Conservation (phyloP, 2,797 vertebrate genomes). For the Sebastes alutus region DNA sequence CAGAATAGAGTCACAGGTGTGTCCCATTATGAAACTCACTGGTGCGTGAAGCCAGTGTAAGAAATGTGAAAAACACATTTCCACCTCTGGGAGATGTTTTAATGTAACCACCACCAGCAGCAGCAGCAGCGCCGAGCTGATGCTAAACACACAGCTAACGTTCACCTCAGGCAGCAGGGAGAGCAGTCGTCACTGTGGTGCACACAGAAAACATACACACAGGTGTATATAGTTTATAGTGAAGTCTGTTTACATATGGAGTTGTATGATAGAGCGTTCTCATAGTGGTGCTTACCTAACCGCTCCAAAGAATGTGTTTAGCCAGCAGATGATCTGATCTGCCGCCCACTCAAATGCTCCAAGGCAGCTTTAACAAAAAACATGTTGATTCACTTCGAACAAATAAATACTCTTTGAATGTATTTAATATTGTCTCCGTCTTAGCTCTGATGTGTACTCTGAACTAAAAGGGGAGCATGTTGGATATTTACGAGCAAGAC, state of each 20-base stretch:
- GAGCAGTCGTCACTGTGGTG: not conserved
- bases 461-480: not conserved
- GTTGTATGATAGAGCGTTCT: constrained; percentile 22
- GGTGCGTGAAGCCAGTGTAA: constrained; percentile 30
- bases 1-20: constrained; percentile 45
- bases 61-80: constrained; percentile 53
- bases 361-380: constrained; percentile 50
- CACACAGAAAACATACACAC: constrained; percentile 4
- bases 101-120: constrained; percentile 49
- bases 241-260: constrained; percentile 55
- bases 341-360: constrained; percentile 40
- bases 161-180: constrained; percentile 35
- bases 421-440: constrained; percentile 47
- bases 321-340: constrained; percentile 52
- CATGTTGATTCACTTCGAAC: constrained; percentile 15
- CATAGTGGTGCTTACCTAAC: constrained; percentile 53
- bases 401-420: constrained; percentile 31
- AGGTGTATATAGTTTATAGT: constrained; percentile 32
- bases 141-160: constrained; percentile 6
- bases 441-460: constrained; percentile 29
- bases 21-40: constrained; percentile 41
- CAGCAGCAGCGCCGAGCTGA: constrained; percentile 6
- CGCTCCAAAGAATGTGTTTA: constrained; percentile 53
- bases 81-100: constrained; percentile 59
- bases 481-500: not conserved